These are phyloP conservation scores for Cheumatopsyche charites DNA, from an alignment of 1,140 invertebrate genomes.

Conservation along the genomic window DNA sequence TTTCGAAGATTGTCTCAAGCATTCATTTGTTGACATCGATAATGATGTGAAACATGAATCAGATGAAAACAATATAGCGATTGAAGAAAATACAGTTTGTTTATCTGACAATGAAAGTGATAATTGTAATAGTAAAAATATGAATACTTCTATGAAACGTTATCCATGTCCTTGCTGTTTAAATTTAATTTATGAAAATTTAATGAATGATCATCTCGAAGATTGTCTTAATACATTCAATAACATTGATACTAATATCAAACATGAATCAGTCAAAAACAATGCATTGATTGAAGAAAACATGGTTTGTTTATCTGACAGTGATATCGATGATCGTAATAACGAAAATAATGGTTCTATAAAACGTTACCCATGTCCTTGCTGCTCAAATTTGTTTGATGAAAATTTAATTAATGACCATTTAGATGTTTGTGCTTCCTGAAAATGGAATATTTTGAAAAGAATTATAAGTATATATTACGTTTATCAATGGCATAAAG, in stretches of 20 bases:
- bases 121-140: slow-evolving; percentile 53
- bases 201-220: slow-evolving; percentile 68
- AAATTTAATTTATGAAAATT: slow-evolving; percentile 54
- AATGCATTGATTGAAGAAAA: slow-evolving; percentile 21
- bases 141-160: slow-evolving; percentile 52
- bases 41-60: slow-evolving; percentile 30
- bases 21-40: slow-evolving; percentile 51
- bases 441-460: slow-evolving; percentile 24
- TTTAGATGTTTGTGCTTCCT: slow-evolving; percentile 54
- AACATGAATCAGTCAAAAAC: neutral
- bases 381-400: slow-evolving; percentile 58
- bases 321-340: slow-evolving; percentile 52
- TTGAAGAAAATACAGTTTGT: slow-evolving; percentile 26
- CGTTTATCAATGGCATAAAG: slow-evolving; percentile 64
- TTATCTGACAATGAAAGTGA: slow-evolving; percentile 38
- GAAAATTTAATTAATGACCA: slow-evolving; percentile 56
- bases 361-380: slow-evolving; percentile 54
- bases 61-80: neutral
- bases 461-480: slow-evolving; percentile 47
- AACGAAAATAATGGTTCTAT: slow-evolving; percentile 52
- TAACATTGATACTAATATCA: slow-evolving; percentile 49
- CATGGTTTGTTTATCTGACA: slow-evolving; percentile 26
- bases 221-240: slow-evolving; percentile 61
- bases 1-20: slow-evolving; percentile 67
- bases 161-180: slow-evolving; percentile 57